These are phyloP conservation scores for Mayetiola destructor DNA, from an alignment of 2,888 invertebrate genomes.

Conservation along the genomic window DNA sequence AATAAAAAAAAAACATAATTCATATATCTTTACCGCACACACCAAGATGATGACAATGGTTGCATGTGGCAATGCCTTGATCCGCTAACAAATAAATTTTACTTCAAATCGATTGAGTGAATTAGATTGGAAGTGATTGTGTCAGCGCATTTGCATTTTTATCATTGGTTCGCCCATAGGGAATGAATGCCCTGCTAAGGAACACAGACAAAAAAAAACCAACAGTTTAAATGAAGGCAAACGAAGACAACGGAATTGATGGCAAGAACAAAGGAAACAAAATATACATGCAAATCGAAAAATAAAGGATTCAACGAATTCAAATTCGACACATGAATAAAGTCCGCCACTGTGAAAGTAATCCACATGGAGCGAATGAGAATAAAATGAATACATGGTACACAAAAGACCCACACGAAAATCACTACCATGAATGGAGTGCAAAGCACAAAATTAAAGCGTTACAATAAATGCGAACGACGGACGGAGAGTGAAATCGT, in stretches of 20 bases:
- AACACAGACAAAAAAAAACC: background rate
- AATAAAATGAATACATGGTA: no score
- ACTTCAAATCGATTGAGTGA: slow-evolving; percentile 4
- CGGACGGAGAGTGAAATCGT: background rate
- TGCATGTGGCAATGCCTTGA: no score
- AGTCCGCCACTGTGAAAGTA: no score
- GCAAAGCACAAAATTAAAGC: no score
- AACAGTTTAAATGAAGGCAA: no score
- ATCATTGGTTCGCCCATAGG: background rate
- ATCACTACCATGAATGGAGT: no score
- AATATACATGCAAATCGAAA: no score
- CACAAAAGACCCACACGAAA: no score
- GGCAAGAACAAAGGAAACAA: background rate
- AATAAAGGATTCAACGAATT: background rate
- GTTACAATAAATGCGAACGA: background rate
- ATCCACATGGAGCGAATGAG: no score
- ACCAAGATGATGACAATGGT: no score
- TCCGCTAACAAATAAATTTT: background rate
- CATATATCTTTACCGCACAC: no score
- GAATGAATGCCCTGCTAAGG: background rate
- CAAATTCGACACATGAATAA: background rate
- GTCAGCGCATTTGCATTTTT: slow-evolving; percentile 6
- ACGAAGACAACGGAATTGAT: background rate
- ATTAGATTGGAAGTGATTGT: slow-evolving; percentile 7
- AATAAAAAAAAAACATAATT: no score